Conservation (phyloP, 2,113 vertebrate genomes). For the Albula goreensis region DNA sequence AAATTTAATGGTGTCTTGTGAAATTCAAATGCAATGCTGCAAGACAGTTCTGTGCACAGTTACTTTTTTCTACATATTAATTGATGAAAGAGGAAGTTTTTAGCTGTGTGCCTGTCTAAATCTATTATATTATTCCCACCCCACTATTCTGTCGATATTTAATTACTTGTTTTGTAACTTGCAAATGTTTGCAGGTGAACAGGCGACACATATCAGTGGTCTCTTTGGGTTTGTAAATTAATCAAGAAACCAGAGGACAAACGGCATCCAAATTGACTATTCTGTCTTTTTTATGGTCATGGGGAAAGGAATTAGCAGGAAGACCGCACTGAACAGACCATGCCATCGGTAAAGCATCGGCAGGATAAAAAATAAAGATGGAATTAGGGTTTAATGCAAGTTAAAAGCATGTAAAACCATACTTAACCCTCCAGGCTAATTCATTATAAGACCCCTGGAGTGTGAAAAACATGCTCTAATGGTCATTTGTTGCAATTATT, state of each 20-base stretch:
- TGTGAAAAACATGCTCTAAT: constrained; percentile 74
- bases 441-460: constrained; percentile 53
- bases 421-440: neutral
- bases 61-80: constrained; percentile 8
- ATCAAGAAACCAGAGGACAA: constrained; percentile 19
- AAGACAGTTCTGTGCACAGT: neutral
- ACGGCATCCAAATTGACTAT: neutral
- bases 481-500: constrained; percentile 79
- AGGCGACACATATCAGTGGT: constrained; percentile 63
- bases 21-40: neutral
- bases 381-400: neutral
- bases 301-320: neutral
- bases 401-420: neutral
- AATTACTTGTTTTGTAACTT: constrained; percentile 69
- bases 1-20: no score
- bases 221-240: constrained; percentile 67
- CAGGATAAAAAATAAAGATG: neutral
- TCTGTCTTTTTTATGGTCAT: neutral
- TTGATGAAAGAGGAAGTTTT: constrained; percentile 32
- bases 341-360: neutral
- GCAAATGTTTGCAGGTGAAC: constrained; percentile 59
- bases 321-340: neutral
- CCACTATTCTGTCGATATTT: constrained; percentile 69
- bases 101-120: constrained; percentile 19
- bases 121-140: constrained; percentile 62